phyloP scores from a whole-genome alignment of 2,113 vertebrate genomes.

The Muntiacus muntjak region DNA sequence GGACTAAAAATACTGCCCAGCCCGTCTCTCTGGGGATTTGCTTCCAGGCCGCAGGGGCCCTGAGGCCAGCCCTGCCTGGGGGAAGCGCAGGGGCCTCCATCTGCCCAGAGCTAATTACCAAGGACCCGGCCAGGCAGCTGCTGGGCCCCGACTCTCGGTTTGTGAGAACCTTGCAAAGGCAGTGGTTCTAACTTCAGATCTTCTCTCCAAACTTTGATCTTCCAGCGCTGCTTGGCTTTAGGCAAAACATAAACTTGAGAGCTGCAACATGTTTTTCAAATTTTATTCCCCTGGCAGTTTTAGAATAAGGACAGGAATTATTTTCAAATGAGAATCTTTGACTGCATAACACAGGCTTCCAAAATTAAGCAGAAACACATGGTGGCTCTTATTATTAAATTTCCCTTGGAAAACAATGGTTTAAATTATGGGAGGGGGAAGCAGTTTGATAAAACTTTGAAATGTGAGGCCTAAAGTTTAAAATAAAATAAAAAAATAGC shows the following conservation, averaged over 20 bases:
- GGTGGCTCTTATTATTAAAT: slow-evolving; percentile 73
- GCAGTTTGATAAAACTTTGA: slow-evolving; percentile 72
- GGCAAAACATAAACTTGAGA: slow-evolving; percentile 75
- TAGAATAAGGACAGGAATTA: slow-evolving; percentile 76
- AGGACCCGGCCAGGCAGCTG: slow-evolving; percentile 44
- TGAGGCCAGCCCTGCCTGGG: not conserved
- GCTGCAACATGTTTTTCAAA: slow-evolving; percentile 74
- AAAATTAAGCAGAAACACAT: slow-evolving; percentile 78
- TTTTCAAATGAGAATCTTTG: slow-evolving; percentile 78
- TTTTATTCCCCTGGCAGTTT: slow-evolving; percentile 74
- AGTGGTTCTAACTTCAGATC: slow-evolving; percentile 67
- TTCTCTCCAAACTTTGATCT: slow-evolving; percentile 71
- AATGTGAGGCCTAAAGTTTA: slow-evolving; percentile 63
- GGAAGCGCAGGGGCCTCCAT: not conserved
- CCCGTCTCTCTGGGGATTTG: not conserved
- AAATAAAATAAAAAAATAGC: slow-evolving; percentile 3
- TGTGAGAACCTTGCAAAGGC: slow-evolving; percentile 20
- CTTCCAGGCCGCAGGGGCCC: not conserved
- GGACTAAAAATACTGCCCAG: slow-evolving; percentile 18
- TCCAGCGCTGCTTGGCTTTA: slow-evolving; percentile 58
- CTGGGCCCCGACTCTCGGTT: not conserved
- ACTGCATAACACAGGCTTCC: slow-evolving; percentile 71
- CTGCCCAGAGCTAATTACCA: not conserved
- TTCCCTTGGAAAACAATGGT: slow-evolving; percentile 76
- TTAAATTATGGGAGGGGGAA: slow-evolving; percentile 56